Evolutionary conservation across 2,888 invertebrate genomes (phyloP).

Genomic region (Erebia aethiops): DNA sequence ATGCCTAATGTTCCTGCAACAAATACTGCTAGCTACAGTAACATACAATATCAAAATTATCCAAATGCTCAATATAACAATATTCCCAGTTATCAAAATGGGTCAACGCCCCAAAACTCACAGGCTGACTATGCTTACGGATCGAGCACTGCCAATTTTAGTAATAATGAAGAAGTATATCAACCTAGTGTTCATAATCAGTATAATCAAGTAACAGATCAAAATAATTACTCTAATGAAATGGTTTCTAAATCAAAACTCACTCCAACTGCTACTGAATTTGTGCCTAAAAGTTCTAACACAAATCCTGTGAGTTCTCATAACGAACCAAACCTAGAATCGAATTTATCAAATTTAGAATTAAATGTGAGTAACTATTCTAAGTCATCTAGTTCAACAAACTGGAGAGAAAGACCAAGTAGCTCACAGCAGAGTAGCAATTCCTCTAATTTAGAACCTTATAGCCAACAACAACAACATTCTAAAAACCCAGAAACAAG

Average conservation of each 20-base stretch:
- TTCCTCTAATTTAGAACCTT: slow-evolving; percentile 35
- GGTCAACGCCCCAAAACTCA: slow-evolving; percentile 59
- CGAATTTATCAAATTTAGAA: slow-evolving; percentile 37
- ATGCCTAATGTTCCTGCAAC: slow-evolving; percentile 50
- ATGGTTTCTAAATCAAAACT: slow-evolving; percentile 77
- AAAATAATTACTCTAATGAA: slow-evolving; percentile 57
- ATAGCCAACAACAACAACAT: slow-evolving; percentile 53
- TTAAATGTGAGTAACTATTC: slow-evolving; percentile 46
- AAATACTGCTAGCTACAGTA: slow-evolving; percentile 55
- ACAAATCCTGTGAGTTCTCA: slow-evolving; percentile 46
- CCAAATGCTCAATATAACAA: slow-evolving; percentile 56
- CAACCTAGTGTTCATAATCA: slow-evolving; percentile 54
- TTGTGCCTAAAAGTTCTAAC: slow-evolving; percentile 76
- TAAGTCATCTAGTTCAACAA: slow-evolving; percentile 56
- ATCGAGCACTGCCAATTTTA: slow-evolving; percentile 50
- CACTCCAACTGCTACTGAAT: slow-evolving; percentile 82
- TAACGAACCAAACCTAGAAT: slow-evolving; percentile 42
- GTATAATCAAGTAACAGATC: slow-evolving; percentile 49
- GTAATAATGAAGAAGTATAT: slow-evolving; percentile 53
- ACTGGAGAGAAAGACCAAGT: slow-evolving; percentile 70
- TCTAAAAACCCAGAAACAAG: slow-evolving; percentile 50
- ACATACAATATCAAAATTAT: slow-evolving; percentile 64
- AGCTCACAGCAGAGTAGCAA: slow-evolving; percentile 49
- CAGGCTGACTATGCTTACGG: slow-evolving; percentile 58
- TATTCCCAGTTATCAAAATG: slow-evolving; percentile 56